A percentile compares a stretch with the other conserved stretches of the same genome.
These are phyloP conservation scores for Trichomycterus rosablanca DNA, from an alignment of 2,113 vertebrate genomes.

Conservation along the genomic window DNA sequence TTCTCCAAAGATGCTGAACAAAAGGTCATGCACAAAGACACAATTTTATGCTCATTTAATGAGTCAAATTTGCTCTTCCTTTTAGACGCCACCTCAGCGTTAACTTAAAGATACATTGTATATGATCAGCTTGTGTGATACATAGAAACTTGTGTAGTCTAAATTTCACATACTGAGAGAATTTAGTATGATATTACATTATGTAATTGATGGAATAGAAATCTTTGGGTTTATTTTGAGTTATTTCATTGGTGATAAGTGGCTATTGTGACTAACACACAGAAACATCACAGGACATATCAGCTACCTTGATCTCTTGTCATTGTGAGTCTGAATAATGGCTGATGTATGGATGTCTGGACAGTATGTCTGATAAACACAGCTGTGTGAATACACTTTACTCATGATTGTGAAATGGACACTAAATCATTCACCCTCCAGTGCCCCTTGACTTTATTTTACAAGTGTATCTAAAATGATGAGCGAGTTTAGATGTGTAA, in stretches of 20 bases:
- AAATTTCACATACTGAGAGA: background rate
- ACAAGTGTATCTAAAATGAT: too few species aligned
- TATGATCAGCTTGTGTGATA: background rate
- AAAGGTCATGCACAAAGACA: constrained; percentile 56
- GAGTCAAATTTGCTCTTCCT: constrained; percentile 46
- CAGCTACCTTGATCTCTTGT: background rate
- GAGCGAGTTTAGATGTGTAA: too few species aligned
- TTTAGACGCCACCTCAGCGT: constrained; percentile 28
- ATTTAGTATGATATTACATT: too few species aligned
- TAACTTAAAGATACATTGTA: constrained; percentile 37
- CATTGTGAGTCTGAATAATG: constrained; percentile 36
- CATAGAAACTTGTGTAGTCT: background rate
- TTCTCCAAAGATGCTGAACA: constrained; percentile 57
- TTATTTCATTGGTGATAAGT: too few species aligned
- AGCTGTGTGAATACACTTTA: too few species aligned
- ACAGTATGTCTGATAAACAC: constrained; percentile 11
- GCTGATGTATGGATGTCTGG: background rate
- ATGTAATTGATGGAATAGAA: too few species aligned
- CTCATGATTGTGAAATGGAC: too few species aligned
- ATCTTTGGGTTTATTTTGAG: too few species aligned
- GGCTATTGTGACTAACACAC: background rate
- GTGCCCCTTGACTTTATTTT: too few species aligned
- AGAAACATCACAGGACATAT: background rate
- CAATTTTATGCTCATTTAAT: constrained; percentile 53
- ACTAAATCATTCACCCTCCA: constrained; percentile 19